These are phyloP conservation scores for Drosophila borborema DNA, from an alignment of 2,888 invertebrate species.

Conservation along the genomic window DNA sequence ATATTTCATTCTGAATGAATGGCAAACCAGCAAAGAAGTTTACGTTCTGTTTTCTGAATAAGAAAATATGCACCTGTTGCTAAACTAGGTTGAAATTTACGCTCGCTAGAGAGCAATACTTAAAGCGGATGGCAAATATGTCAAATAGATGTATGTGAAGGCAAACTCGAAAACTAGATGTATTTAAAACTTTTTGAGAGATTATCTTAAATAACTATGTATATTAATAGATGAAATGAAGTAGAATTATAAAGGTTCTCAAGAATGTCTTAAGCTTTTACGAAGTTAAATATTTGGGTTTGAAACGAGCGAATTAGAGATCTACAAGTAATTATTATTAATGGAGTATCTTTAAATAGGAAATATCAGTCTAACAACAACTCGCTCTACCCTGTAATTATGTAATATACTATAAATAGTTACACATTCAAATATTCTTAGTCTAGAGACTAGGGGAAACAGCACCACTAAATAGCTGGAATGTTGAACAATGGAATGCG, in stretches of 20 bases:
- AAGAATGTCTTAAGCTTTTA: too few species aligned
- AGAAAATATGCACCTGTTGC: background rate
- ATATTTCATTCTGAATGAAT: constrained; percentile 7
- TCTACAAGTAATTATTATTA: too few species aligned
- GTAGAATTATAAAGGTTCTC: background rate
- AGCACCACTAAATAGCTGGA: background rate
- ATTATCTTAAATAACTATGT: background rate
- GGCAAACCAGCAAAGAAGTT: background rate
- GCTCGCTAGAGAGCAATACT: background rate
- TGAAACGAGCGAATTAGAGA: too few species aligned
- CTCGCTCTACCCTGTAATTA: background rate
- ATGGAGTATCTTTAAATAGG: too few species aligned
- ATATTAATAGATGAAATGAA: background rate
- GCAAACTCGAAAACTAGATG: background rate
- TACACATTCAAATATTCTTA: background rate
- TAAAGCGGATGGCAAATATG: background rate
- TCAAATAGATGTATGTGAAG: background rate
- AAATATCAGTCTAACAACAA: background rate
- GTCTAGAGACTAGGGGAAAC: background rate
- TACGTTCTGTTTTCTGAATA: background rate
- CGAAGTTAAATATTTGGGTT: too few species aligned
- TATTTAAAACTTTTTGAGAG: background rate
- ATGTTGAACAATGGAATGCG: constrained; percentile 5
- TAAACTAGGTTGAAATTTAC: constrained; percentile 2
- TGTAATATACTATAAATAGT: background rate